Evolutionary conservation across 2,113 vertebrate species (phyloP).

Genomic region (Pluvianellus socialis): DNA sequence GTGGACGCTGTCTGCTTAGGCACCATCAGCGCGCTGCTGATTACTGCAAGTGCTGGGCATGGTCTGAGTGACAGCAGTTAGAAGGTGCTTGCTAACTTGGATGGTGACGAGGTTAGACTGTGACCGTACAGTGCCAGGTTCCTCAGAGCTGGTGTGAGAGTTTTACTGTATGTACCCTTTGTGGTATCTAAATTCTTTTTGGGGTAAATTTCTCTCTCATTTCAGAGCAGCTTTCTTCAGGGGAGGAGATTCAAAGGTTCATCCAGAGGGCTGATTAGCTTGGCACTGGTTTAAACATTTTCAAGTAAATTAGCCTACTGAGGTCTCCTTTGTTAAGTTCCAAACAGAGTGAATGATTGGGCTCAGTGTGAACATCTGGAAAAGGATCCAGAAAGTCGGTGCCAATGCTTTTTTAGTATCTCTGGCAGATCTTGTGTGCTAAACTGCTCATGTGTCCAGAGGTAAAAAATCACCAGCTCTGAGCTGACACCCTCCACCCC

Average conservation of each 20-base stretch:
- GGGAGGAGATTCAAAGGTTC: not conserved
- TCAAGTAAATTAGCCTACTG: conserved; percentile 7
- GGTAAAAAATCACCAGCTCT: not conserved
- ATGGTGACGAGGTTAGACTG: not conserved
- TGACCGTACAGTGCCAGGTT: not conserved
- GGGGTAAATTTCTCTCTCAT: not conserved
- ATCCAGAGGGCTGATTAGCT: not conserved
- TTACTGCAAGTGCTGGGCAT: not conserved
- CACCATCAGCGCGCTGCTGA: not conserved
- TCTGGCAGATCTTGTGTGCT: not conserved
- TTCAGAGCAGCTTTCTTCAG: not conserved
- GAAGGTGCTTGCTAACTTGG: not conserved
- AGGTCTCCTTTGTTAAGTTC: not conserved
- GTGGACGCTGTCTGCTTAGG: not conserved
- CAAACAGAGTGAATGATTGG: not conserved
- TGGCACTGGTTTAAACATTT: conserved; percentile 5
- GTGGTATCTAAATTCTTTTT: not conserved
- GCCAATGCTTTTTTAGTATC: conserved; percentile 2
- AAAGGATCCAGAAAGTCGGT: not conserved
- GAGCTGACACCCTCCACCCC: not conserved
- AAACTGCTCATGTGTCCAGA: not conserved
- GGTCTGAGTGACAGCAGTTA: not conserved
- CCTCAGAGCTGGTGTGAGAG: not conserved
- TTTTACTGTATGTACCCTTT: not conserved
- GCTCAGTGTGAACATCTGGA: not conserved